Evolutionary conservation across 2,888 invertebrate genomes (phyloP).

Genomic region (Holacanthella duospinosa): DNA sequence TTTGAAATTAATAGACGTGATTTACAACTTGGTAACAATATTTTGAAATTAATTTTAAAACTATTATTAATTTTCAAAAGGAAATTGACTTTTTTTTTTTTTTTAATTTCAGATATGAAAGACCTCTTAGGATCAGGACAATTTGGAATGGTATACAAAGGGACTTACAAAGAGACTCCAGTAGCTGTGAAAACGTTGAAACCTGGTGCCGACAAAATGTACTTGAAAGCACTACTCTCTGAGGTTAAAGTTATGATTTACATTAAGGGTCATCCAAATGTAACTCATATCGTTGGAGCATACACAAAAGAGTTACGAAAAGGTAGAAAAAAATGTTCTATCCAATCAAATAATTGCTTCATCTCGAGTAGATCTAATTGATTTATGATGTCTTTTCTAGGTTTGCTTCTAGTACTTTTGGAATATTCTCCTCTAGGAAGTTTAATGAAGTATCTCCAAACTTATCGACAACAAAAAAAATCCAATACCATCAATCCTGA

Average conservation of each 20-base stretch:
- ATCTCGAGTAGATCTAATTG: too few relatives aligned
- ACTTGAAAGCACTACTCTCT: constrained; percentile 5
- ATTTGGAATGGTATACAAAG: constrained; percentile 9
- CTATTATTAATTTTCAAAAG: not conserved
- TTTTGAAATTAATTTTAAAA: not conserved
- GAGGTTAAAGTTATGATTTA: constrained; percentile 4
- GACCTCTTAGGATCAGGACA: not conserved
- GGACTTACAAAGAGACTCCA: not conserved
- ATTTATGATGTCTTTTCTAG: too few relatives aligned
- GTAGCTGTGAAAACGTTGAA: constrained; percentile 7
- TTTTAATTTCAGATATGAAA: not conserved
- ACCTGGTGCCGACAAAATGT: not conserved
- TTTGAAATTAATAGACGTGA: not conserved
- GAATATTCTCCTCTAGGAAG: not conserved
- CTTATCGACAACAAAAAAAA: too few relatives aligned
- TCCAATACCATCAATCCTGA: too few relatives aligned
- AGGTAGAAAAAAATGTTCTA: not conserved
- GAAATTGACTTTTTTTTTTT: not conserved
- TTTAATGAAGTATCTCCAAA: not conserved
- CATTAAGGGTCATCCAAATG: not conserved
- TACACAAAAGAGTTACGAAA: not conserved
- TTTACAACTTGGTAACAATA: not conserved
- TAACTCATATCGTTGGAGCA: not conserved
- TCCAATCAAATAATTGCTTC: too few relatives aligned
- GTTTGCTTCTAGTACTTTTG: not conserved